Percentiles rank a stretch among this genome's conserved stretches.
Evolutionary conservation across 2,888 invertebrate species (phyloP).

Genomic region (Sinohyriopsis cumingii): DNA sequence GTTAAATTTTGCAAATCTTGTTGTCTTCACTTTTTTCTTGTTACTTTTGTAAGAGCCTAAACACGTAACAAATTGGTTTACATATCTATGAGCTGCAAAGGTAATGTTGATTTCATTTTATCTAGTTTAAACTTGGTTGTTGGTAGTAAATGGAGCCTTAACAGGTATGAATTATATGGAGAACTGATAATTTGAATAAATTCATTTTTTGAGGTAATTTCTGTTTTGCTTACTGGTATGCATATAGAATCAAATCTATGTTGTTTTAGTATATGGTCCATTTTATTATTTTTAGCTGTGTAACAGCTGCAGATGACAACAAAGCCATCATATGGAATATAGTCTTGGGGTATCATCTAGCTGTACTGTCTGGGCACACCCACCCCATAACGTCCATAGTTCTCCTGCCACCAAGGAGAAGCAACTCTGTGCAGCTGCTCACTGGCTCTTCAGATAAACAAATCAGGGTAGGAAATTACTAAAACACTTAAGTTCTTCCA

Average conservation of each 20-base stretch:
- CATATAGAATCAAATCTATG: not conserved
- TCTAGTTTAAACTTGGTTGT: too few species aligned
- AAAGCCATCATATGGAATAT: constrained; percentile 64
- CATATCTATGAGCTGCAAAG: too few species aligned
- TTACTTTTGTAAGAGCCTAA: too few species aligned
- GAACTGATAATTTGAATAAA: too few species aligned
- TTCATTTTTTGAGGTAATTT: not conserved
- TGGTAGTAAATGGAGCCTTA: too few species aligned
- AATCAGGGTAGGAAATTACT: constrained; percentile 48
- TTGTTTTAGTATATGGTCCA: not conserved
- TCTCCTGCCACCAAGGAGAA: constrained; percentile 40
- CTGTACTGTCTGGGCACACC: constrained; percentile 56
- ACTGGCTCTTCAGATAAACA: constrained; percentile 68
- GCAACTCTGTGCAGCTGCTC: constrained; percentile 40
- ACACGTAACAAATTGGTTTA: too few species aligned
- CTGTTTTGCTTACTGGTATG: not conserved
- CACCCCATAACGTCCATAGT: constrained; percentile 62
- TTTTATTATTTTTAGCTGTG: constrained; percentile 53
- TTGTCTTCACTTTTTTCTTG: too few species aligned
- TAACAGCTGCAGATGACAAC: constrained; percentile 64
- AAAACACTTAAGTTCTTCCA: too few species aligned
- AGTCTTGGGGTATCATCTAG: constrained; percentile 52
- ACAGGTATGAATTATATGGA: too few species aligned
- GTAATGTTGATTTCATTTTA: too few species aligned
- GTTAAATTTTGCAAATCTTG: too few species aligned